Conservation (phyloP, 2,797 vertebrate species). For the Australoheros facetus region DNA sequence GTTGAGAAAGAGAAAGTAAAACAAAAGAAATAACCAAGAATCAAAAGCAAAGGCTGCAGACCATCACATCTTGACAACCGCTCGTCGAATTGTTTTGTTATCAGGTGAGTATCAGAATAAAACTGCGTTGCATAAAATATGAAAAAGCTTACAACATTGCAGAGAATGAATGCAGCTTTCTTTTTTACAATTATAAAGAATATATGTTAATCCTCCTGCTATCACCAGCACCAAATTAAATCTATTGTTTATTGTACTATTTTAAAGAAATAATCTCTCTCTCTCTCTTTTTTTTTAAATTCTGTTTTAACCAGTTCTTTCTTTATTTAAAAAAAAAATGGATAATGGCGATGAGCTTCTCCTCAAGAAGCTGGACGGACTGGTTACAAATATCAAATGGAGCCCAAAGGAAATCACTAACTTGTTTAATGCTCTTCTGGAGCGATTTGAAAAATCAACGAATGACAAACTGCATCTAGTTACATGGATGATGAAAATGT, state of each 20-base stretch:
- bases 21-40: background rate
- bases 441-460: conserved; percentile 23
- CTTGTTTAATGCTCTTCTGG: conserved; percentile 54
- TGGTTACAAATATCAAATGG: conserved; percentile 60
- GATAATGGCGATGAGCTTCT: background rate
- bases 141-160: background rate
- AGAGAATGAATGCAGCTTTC: background rate
- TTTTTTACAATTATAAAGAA: too few relatives aligned
- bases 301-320: conserved; percentile 38
- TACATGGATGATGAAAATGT: conserved; percentile 55
- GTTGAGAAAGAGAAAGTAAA: conserved; percentile 10
- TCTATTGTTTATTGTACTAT: background rate
- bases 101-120: background rate
- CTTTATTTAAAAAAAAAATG: conserved; percentile 39
- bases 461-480: conserved; percentile 52
- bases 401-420: background rate
- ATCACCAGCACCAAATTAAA: too few relatives aligned
- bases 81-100: rapidly evolving
- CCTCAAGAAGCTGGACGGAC: conserved; percentile 30
- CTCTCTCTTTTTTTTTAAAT: rapidly evolving
- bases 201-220: too few relatives aligned
- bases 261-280: background rate
- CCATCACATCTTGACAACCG: rapidly evolving
- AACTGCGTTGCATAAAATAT: background rate
- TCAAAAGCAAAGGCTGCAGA: background rate